These are phyloP conservation scores for Cryptocheilus praepositus DNA, from an alignment of 2,888 invertebrate species.

Conservation along the genomic window DNA sequence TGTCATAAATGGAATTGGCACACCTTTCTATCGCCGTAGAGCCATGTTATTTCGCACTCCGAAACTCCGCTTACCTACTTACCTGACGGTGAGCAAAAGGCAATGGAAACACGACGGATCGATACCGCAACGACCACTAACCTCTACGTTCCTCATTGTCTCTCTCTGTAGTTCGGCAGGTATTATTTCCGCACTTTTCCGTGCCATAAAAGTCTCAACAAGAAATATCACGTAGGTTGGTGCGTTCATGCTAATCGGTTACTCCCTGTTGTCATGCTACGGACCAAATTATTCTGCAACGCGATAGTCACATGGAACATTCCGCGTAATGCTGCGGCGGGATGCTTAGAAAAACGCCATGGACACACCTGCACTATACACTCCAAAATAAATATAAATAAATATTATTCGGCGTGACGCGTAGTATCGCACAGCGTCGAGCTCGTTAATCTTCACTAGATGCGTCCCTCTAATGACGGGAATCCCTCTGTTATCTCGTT, in stretches of 20 bases:
- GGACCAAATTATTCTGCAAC: neutral
- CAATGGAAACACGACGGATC: conserved; percentile 48
- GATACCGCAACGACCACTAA: conserved; percentile 43
- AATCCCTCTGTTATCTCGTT: conserved; percentile 60
- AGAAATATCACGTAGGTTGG: conserved; percentile 1
- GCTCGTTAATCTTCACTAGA: conserved; percentile 70
- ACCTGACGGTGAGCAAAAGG: conserved; percentile 41
- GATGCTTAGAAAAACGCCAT: neutral
- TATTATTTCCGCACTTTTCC: conserved; percentile 27
- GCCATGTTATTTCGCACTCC: conserved; percentile 37
- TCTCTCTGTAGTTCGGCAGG: conserved; percentile 35
- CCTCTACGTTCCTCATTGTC: conserved; percentile 33
- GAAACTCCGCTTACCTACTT: conserved; percentile 48
- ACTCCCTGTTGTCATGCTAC: neutral
- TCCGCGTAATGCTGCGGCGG: neutral
- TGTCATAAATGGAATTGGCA: no score
- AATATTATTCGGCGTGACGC: conserved; percentile 54
- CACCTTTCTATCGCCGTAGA: no score
- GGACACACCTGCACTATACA: neutral
- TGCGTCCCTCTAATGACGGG: conserved; percentile 65
- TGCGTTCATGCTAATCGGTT: conserved; percentile 32
- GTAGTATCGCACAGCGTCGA: conserved; percentile 37
- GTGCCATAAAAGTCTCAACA: neutral
- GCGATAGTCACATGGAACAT: neutral
- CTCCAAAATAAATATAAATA: conserved; percentile 53